Conservation (phyloP, 2,888 invertebrate genomes). For the Didymodactylos carnosus region DNA sequence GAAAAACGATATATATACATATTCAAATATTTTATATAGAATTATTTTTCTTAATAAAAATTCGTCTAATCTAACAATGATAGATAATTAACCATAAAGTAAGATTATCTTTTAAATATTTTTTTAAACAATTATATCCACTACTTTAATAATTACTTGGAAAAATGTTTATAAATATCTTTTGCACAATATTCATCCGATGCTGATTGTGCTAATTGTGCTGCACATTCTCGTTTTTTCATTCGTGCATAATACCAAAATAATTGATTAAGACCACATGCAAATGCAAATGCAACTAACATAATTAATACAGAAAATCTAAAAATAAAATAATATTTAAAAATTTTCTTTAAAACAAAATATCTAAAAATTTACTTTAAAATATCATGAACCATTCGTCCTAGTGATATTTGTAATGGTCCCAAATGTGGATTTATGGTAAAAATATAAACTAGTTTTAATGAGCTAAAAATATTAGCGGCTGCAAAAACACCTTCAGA, state of each 20-base stretch:
- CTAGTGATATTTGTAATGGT: slow-evolving; percentile 71
- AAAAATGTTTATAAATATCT: slow-evolving; percentile 32
- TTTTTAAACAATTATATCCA: background rate
- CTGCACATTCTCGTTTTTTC: slow-evolving; percentile 20
- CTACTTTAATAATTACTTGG: slow-evolving; percentile 29
- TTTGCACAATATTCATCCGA: slow-evolving; percentile 6
- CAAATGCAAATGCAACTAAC: slow-evolving; percentile 58
- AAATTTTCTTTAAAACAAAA: too few relatives aligned
- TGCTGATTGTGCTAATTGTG: background rate
- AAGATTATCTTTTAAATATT: too few relatives aligned
- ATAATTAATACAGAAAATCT: slow-evolving; percentile 10
- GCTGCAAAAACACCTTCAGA: slow-evolving; percentile 61
- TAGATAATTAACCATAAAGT: too few relatives aligned
- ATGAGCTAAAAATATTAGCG: slow-evolving; percentile 79
- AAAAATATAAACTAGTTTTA: slow-evolving; percentile 73
- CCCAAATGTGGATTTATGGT: slow-evolving; percentile 79
- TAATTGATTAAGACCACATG: slow-evolving; percentile 67
- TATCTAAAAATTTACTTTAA: too few relatives aligned
- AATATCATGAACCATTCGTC: slow-evolving; percentile 40
- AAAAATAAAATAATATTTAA: too few relatives aligned
- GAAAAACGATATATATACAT: too few relatives aligned
- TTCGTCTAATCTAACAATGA: too few relatives aligned
- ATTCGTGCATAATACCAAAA: slow-evolving; percentile 54
- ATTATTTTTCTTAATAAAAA: too few relatives aligned
- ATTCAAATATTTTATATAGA: too few relatives aligned